A percentile compares a stretch with the other conserved stretches of the same genome.
These are phyloP conservation scores for Sebastes matsubarae DNA, from an alignment of 2,797 vertebrate genomes.

Conservation along the genomic window DNA sequence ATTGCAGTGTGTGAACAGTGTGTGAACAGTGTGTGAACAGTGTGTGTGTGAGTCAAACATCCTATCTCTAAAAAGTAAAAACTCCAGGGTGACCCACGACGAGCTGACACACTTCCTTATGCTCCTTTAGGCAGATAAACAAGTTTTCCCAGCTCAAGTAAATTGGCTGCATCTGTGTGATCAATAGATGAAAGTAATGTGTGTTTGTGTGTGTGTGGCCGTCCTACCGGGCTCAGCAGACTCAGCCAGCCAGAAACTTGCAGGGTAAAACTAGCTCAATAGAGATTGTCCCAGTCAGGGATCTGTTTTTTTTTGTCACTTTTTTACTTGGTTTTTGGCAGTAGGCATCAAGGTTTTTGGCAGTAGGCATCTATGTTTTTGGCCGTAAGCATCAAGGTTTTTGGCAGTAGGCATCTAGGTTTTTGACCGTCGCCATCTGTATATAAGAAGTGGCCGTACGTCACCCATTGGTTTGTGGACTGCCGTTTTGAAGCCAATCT, in stretches of 20 bases:
- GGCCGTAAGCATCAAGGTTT: no score
- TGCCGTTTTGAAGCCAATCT: no score
- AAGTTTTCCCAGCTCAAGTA: conserved; percentile 42
- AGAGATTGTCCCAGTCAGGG: conserved; percentile 2
- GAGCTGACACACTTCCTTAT: conserved; percentile 16
- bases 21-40: background rate
- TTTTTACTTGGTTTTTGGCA: background rate
- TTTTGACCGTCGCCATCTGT: no score
- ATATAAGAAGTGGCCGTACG: no score
- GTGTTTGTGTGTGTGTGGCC: background rate
- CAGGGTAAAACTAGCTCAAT: background rate
- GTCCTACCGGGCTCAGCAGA: conserved; percentile 21
- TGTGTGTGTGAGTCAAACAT: background rate
- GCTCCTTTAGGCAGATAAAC: conserved; percentile 45
- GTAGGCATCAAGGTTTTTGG: no score
- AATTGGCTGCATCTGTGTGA: conserved; percentile 51
- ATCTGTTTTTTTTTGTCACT: conserved; percentile 13
- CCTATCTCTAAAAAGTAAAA: conserved; percentile 14
- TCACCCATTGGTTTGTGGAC: no score
- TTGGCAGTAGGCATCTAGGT: no score
- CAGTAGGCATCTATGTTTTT: no score
- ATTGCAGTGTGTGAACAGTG: background rate
- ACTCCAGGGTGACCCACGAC: conserved; percentile 30
- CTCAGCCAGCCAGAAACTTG: conserved; percentile 30
- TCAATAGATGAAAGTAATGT: conserved; percentile 33